These are phyloP conservation scores for Hippoglossus hippoglossus DNA, from an alignment of 2,797 vertebrate genomes.

Conservation along the genomic window DNA sequence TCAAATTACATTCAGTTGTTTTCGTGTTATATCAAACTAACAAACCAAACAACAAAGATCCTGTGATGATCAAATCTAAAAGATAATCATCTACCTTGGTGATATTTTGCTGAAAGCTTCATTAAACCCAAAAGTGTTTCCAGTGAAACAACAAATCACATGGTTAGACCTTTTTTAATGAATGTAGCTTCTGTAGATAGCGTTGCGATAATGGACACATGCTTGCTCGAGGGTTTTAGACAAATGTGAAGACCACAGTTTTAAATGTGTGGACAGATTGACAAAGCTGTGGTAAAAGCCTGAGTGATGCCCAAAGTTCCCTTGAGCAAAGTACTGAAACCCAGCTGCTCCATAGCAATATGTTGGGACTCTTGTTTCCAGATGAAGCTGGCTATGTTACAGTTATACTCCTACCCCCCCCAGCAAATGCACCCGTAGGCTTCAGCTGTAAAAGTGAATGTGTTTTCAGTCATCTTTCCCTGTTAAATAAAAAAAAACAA, in stretches of 20 bases:
- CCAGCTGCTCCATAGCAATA: slow-evolving; percentile 31
- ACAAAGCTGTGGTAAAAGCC: background rate
- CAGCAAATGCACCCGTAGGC: slow-evolving; percentile 22
- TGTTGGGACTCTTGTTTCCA: slow-evolving; percentile 26
- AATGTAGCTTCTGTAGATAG: background rate
- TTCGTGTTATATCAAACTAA: too few species aligned
- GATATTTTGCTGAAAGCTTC: slow-evolving; percentile 25
- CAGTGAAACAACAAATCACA: slow-evolving; percentile 27
- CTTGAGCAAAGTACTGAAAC: slow-evolving; percentile 20
- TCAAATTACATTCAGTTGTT: too few species aligned
- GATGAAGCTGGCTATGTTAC: slow-evolving; percentile 43
- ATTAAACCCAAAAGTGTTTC: slow-evolving; percentile 38
- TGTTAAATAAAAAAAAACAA: slow-evolving; percentile 41
- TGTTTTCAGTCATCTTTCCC: slow-evolving; percentile 32
- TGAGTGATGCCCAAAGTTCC: slow-evolving; percentile 16
- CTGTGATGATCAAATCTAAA: slow-evolving; percentile 6
- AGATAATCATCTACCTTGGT: slow-evolving; percentile 37
- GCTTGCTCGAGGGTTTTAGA: background rate
- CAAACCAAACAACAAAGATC: too few species aligned
- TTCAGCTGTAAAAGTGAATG: slow-evolving; percentile 29
- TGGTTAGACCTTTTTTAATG: background rate
- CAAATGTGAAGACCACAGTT: background rate
- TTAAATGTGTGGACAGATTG: background rate
- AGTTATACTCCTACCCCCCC: slow-evolving; percentile 17
- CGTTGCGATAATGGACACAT: background rate